Percentiles rank a stretch among this genome's conserved stretches.
Evolutionary conservation across 2,797 vertebrate genomes (phyloP).

Genomic region (Enteromius treurensis): DNA sequence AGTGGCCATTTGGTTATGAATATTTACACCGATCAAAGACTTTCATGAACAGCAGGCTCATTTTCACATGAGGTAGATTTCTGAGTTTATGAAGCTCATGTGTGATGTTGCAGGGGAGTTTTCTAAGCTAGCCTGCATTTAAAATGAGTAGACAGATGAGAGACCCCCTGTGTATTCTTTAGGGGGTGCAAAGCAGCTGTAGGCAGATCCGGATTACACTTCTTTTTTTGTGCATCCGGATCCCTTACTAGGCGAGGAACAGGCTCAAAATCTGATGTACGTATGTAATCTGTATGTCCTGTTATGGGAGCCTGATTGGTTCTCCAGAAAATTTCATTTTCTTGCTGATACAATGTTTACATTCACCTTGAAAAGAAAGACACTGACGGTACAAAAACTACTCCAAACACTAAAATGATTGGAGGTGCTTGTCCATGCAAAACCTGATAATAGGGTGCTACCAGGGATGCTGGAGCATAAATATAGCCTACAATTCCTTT

Average conservation of each 20-base stretch:
- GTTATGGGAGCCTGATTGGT: background rate
- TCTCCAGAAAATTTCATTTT: slow-evolving; percentile 1
- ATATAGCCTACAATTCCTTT: background rate
- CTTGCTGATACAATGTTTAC: slow-evolving; percentile 5
- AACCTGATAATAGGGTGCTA: slow-evolving; percentile 1
- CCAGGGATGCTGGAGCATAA: background rate
- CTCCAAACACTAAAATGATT: background rate
- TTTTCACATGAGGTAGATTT: slow-evolving; percentile 4
- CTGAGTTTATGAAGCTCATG: background rate
- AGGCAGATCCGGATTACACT: slow-evolving; percentile 28
- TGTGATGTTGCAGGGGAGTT: slow-evolving; percentile 19
- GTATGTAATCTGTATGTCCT: slow-evolving; percentile 7
- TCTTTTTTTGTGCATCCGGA: slow-evolving; percentile 24
- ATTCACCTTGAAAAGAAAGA: background rate
- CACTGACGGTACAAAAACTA: background rate
- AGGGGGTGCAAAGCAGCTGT: slow-evolving; percentile 14
- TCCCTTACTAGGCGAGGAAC: background rate
- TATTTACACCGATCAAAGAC: slow-evolving; percentile 19
- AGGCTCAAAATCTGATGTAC: background rate
- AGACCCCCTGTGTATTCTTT: background rate
- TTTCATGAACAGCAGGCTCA: slow-evolving; percentile 22
- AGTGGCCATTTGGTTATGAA: slow-evolving; percentile 30
- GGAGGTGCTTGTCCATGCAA: background rate
- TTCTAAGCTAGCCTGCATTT: slow-evolving; percentile 37
- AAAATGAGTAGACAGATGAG: slow-evolving; percentile 26